Conservation (phyloP, 1,140 invertebrate genomes). For the Drusus annulatus region DNA sequence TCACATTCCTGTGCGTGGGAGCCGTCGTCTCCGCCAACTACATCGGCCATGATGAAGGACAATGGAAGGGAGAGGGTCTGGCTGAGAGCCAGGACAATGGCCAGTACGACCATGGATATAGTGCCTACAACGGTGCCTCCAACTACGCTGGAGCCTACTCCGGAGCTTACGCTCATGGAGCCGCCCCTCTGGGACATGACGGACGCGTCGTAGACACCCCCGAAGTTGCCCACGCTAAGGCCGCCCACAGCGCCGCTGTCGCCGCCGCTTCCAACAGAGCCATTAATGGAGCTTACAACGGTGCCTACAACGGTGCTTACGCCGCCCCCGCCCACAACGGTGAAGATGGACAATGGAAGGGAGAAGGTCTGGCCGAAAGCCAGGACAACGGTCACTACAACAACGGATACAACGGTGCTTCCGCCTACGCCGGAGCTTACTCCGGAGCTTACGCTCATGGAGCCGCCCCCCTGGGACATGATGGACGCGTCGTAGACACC, state of each 20-base stretch:
- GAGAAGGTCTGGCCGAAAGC: too few species aligned
- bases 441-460: too few species aligned
- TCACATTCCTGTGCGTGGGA: slow-evolving; percentile 47
- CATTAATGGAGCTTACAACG: too few species aligned
- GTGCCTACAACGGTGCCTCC: neutral
- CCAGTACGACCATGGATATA: slow-evolving; percentile 7
- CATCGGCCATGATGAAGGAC: slow-evolving; percentile 58
- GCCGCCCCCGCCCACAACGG: too few species aligned
- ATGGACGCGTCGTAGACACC: too few species aligned
- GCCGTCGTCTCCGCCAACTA: slow-evolving; percentile 51
- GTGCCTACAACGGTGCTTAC: too few species aligned
- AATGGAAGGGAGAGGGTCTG: too few species aligned
- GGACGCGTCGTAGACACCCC: slow-evolving; percentile 62
- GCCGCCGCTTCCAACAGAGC: neutral
- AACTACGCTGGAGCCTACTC: neutral
- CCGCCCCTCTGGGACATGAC: slow-evolving; percentile 47
- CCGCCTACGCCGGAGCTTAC: too few species aligned
- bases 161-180: slow-evolving; percentile 18
- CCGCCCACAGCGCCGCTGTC: slow-evolving; percentile 59
- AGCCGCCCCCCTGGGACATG: too few species aligned
- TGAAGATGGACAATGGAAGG: too few species aligned
- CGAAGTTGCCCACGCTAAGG: slow-evolving; percentile 57
- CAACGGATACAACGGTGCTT: too few species aligned
- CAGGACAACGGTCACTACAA: too few species aligned
- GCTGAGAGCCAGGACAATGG: slow-evolving; percentile 32